Conservation (phyloP, 1,140 invertebrate species). For the Conus betulinus region DNA sequence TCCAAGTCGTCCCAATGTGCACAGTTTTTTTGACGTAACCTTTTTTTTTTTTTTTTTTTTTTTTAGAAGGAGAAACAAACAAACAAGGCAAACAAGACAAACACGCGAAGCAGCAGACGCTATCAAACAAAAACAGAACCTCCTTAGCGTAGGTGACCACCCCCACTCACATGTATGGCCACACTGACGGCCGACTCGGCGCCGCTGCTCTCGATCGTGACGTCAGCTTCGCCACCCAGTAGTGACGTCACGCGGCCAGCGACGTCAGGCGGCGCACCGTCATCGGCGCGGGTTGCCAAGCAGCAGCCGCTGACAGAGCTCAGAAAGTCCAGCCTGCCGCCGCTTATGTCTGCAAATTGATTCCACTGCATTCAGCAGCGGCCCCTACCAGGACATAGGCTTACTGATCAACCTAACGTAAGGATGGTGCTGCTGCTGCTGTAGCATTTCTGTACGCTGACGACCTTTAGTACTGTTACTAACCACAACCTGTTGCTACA, state of each 20-base stretch:
- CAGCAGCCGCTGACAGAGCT: slow-evolving; percentile 88
- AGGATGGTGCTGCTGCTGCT: no score
- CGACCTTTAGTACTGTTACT: neutral
- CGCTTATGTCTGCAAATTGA: slow-evolving; percentile 44
- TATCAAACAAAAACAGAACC: no score
- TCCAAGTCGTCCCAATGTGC: no score
- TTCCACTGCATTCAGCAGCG: neutral
- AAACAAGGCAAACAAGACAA: no score
- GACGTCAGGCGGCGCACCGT: slow-evolving; percentile 78
- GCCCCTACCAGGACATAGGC: no score
- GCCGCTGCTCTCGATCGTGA: slow-evolving; percentile 90
- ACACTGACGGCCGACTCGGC: slow-evolving; percentile 84
- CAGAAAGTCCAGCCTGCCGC: slow-evolving; percentile 85
- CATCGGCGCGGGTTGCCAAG: slow-evolving; percentile 77
- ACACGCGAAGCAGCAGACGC: no score
- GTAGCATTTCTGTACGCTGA: neutral
- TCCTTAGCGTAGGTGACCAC: no score
- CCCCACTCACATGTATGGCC: slow-evolving; percentile 82
- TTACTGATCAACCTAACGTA: no score
- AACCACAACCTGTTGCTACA: neutral
- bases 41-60: no score
- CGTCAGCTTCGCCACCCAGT: slow-evolving; percentile 83
- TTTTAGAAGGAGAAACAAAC: no score
- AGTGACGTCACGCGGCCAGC: slow-evolving; percentile 80
- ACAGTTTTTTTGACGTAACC: no score